Evolutionary conservation across 2,113 vertebrate genomes (phyloP).

Genomic region (Melozone crissalis): DNA sequence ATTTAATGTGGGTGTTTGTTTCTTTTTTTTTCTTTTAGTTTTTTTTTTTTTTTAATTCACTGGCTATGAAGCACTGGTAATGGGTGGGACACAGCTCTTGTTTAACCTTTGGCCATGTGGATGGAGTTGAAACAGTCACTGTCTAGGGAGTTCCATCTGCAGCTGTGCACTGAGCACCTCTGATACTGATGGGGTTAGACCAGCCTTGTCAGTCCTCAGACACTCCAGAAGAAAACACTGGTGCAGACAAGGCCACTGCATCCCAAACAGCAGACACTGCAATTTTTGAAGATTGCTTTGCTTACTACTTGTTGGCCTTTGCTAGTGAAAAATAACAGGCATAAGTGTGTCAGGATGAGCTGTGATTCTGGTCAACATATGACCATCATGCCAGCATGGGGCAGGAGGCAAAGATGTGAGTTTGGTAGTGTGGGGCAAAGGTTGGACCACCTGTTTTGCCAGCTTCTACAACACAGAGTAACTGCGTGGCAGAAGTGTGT

Average conservation of each 20-base stretch:
- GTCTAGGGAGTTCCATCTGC: background rate
- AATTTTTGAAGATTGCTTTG: constrained; percentile 1
- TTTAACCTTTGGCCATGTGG: background rate
- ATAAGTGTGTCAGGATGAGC: background rate
- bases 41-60: background rate
- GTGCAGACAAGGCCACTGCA: background rate
- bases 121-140: background rate
- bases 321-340: background rate
- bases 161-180: background rate
- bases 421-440: accelerated
- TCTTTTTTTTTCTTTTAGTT: accelerated
- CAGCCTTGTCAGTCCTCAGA: background rate
- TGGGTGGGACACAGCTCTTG: background rate
- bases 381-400: background rate
- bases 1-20: background rate
- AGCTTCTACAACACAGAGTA: background rate
- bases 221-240: background rate
- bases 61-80: background rate
- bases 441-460: background rate
- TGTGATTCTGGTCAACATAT: background rate
- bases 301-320: background rate
- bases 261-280: background rate
- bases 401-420: background rate
- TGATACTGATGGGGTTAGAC: background rate
- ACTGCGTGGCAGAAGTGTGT: background rate